Evolutionary conservation across 2,888 invertebrate genomes (phyloP).

Genomic region (Helobdella robusta): DNA sequence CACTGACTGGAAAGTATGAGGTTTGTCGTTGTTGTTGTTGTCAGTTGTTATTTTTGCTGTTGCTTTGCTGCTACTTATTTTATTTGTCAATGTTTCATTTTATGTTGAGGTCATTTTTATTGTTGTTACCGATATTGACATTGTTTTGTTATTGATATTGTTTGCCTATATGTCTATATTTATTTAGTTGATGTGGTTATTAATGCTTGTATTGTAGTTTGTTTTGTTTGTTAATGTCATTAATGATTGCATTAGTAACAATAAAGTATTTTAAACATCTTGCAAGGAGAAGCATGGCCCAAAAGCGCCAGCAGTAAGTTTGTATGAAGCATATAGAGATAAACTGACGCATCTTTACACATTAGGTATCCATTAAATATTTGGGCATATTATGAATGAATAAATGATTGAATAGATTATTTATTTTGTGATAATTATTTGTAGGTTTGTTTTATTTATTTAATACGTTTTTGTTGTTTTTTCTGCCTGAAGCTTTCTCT

Average conservation of each 20-base stretch:
- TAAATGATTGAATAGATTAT: neutral
- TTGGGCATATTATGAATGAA: neutral
- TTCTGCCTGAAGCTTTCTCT: neutral
- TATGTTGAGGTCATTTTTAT: no score
- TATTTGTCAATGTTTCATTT: neutral
- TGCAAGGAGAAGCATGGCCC: constrained; percentile 79
- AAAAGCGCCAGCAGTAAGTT: constrained; percentile 64
- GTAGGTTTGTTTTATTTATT: neutral
- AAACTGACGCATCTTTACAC: constrained; percentile 81
- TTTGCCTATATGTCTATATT: neutral
- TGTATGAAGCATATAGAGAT: constrained; percentile 62
- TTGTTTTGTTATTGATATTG: no score
- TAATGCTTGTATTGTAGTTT: neutral
- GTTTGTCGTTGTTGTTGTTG: constrained; percentile 37
- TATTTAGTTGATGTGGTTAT: neutral
- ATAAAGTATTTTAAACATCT: neutral
- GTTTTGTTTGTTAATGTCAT: neutral
- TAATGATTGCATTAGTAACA: neutral
- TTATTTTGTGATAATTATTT: neutral
- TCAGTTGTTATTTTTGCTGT: neutral
- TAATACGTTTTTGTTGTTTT: neutral
- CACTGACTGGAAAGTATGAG: constrained; percentile 73
- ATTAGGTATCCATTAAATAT: constrained; percentile 48
- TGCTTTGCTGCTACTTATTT: neutral
- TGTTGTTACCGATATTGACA: no score